phyloP scores from a whole-genome alignment of 1,140 invertebrate genomes.

The Hylyphantes graminicola region DNA sequence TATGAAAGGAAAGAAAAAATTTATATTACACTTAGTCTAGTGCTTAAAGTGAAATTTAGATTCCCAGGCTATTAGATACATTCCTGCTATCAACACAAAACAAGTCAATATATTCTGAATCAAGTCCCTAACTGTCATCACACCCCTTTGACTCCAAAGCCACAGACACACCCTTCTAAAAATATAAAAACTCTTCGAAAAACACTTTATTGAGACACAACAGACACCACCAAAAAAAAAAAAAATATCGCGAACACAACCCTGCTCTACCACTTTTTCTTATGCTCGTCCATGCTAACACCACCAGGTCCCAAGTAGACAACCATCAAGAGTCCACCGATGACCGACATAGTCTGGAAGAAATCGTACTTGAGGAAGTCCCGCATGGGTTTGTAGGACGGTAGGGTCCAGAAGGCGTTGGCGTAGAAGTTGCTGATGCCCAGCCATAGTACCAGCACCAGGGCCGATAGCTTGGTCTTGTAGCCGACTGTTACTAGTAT shows the following conservation, averaged over 20 bases:
- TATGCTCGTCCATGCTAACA: conserved; percentile 99
- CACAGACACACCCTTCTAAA: background rate
- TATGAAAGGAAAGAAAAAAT: too few species aligned
- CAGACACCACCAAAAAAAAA: background rate
- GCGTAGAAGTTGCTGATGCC: conserved; percentile 88
- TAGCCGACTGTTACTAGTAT: conserved; percentile 96
- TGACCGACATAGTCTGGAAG: conserved; percentile 98
- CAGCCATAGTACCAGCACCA: conserved; percentile 92
- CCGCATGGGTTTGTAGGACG: conserved; percentile 91
- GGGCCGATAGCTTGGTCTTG: conserved; percentile 97
- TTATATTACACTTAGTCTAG: too few species aligned
- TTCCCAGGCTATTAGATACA: too few species aligned
- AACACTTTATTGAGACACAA: conserved; percentile 36
- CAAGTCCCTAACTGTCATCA: too few species aligned
- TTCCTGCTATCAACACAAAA: too few species aligned
- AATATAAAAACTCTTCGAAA: conserved; percentile 46
- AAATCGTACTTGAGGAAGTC: conserved; percentile 99
- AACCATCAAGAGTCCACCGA: conserved; percentile 98
- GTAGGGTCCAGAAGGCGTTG: conserved; percentile 98
- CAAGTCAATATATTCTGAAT: too few species aligned
- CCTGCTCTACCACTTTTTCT: conserved; percentile 91
- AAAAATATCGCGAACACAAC: conserved; percentile 20
- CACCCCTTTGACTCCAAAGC: too few species aligned
- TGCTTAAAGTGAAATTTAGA: too few species aligned
- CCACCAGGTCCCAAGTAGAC: conserved; percentile 97